Conservation (phyloP, 1,140 invertebrate species). For the Drosophila navojoa region DNA sequence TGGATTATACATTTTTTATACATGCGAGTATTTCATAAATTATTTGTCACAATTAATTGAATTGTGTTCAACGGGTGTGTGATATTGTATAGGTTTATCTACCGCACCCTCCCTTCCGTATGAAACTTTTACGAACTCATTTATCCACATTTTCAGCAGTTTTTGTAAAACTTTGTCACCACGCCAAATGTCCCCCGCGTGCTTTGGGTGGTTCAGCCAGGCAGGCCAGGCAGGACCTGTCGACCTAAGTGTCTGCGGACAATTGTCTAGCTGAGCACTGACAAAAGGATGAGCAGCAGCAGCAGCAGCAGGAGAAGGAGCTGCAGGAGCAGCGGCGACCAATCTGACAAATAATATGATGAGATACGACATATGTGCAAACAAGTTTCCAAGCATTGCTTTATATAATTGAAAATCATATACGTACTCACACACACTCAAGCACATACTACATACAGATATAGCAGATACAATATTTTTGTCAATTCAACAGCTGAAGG, state of each 20-base stretch:
- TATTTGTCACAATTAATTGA: slow-evolving; percentile 84
- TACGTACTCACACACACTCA: slow-evolving; percentile 3
- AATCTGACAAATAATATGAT: slow-evolving; percentile 81
- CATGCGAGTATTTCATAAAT: slow-evolving; percentile 75
- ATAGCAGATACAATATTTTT: slow-evolving; percentile 14
- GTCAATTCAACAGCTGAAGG: neutral
- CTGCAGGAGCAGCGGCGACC: slow-evolving; percentile 8
- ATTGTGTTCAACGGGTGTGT: slow-evolving; percentile 68
- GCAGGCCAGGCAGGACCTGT: neutral
- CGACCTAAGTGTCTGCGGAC: slow-evolving; percentile 17
- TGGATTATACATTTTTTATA: slow-evolving; percentile 76
- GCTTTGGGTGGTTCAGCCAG: slow-evolving; percentile 8
- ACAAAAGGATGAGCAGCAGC: slow-evolving; percentile 71
- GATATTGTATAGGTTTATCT: slow-evolving; percentile 10
- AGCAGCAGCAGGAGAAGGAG: slow-evolving; percentile 43
- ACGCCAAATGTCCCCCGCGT: slow-evolving; percentile 58
- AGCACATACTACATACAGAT: neutral
- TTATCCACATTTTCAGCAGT: slow-evolving; percentile 57
- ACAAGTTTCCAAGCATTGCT: slow-evolving; percentile 77
- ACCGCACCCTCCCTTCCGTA: slow-evolving; percentile 6
- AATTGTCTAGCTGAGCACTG: slow-evolving; percentile 22
- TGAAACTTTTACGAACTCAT: slow-evolving; percentile 43
- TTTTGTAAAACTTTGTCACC: slow-evolving; percentile 73
- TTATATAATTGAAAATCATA: slow-evolving; percentile 81
- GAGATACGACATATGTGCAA: slow-evolving; percentile 84